phyloP scores from a whole-genome alignment of 1,140 invertebrate species.

The Heterodera schachtii region DNA sequence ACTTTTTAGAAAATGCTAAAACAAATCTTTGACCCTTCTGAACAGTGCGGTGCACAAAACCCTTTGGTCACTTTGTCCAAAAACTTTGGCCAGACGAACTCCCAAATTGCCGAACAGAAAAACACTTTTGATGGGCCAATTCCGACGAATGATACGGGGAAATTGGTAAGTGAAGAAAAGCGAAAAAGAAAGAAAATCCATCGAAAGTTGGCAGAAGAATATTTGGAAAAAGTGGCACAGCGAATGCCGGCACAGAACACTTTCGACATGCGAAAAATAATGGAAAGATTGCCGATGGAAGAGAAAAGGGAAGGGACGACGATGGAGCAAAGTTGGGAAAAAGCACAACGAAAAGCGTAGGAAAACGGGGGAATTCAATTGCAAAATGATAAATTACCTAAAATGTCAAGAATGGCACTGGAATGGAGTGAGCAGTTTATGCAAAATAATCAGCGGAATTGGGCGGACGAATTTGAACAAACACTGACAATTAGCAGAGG shows the following conservation, averaged over 20 bases:
- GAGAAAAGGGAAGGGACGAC: not conserved
- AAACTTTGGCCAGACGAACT: slow-evolving; percentile 30
- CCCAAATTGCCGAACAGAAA: slow-evolving; percentile 27
- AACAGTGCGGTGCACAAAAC: slow-evolving; percentile 37
- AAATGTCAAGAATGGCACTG: not conserved
- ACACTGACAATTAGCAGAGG: not conserved
- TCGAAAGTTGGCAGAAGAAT: slow-evolving; percentile 38
- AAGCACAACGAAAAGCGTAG: not conserved
- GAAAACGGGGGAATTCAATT: not conserved
- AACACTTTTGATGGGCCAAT: slow-evolving; percentile 25
- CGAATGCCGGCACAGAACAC: slow-evolving; percentile 25
- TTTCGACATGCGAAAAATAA: slow-evolving; percentile 32
- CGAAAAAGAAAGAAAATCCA: not conserved
- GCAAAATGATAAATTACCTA: not conserved
- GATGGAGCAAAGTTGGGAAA: not conserved
- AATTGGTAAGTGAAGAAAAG: slow-evolving; percentile 6
- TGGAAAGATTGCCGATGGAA: slow-evolving; percentile 8
- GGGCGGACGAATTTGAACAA: slow-evolving; percentile 43
- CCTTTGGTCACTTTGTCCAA: slow-evolving; percentile 32
- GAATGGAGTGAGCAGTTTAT: not conserved
- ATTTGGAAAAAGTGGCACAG: slow-evolving; percentile 32
- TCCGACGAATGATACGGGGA: slow-evolving; percentile 1
- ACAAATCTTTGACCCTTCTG: slow-evolving; percentile 29
- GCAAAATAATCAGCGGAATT: not conserved
- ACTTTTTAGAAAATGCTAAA: slow-evolving; percentile 28